A percentile compares a stretch with the other conserved stretches of the same genome.
These are phyloP conservation scores for Agapetus fuscipes DNA, from an alignment of 2,888 invertebrate genomes.

Conservation along the genomic window DNA sequence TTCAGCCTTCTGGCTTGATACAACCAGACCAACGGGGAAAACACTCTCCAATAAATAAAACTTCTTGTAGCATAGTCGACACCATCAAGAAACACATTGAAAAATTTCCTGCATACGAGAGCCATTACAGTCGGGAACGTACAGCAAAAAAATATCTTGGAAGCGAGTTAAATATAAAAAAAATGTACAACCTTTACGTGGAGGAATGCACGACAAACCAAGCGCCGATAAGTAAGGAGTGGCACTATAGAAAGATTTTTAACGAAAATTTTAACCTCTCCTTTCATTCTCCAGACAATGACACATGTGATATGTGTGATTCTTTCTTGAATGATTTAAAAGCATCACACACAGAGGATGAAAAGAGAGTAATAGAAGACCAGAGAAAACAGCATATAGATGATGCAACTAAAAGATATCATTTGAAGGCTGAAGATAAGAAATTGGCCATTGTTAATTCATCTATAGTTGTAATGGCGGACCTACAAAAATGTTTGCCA, in stretches of 20 bases:
- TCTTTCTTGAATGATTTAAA: conserved; percentile 6
- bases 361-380: conserved; percentile 1
- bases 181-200: conserved; percentile 2
- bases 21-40: conserved; percentile 4
- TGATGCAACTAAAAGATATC: too few species aligned
- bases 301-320: conserved; percentile 9
- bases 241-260: conserved; percentile 4
- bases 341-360: conserved; percentile 3
- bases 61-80: conserved; percentile 1
- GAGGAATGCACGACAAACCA: conserved; percentile 4
- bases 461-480: not conserved
- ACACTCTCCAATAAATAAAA: conserved; percentile 2
- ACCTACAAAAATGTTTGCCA: conserved; percentile 4
- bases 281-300: conserved; percentile 6
- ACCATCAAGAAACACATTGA: conserved; percentile 1
- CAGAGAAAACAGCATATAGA: conserved; percentile 2
- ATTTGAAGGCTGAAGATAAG: conserved; percentile 1
- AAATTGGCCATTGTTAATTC: not conserved
- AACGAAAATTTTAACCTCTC: too few species aligned
- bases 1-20: conserved; percentile 1
- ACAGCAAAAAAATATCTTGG: conserved; percentile 6
- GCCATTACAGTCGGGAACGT: conserved; percentile 3
- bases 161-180: conserved; percentile 3
- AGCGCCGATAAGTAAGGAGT: conserved; percentile 4
- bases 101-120: conserved; percentile 3